These are phyloP conservation scores for Theocolax elegans DNA, from an alignment of 1,140 invertebrate genomes.

Conservation along the genomic window DNA sequence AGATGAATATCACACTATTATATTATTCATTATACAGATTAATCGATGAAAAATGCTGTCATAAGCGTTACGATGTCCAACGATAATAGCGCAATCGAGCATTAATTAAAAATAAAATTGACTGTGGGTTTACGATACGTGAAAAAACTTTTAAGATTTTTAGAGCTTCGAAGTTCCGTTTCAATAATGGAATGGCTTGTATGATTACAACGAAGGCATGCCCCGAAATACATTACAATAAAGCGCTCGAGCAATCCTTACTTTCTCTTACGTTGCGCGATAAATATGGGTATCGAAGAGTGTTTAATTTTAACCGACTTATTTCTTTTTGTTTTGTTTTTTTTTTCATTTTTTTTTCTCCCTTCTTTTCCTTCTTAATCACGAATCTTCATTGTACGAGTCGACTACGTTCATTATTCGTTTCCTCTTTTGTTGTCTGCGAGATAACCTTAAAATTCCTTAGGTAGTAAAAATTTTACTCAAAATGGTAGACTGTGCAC, in stretches of 20 bases:
- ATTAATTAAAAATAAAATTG: conserved; percentile 25
- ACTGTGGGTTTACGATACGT: conserved; percentile 3
- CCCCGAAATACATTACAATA: conserved; percentile 34
- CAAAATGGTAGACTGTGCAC: background rate
- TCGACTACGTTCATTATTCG: conserved; percentile 21
- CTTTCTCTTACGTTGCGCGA: conserved; percentile 25
- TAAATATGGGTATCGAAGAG: conserved; percentile 31
- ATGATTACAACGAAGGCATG: conserved; percentile 16
- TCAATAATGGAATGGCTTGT: conserved; percentile 9
- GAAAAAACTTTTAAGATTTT: conserved; percentile 21
- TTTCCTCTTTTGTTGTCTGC: conserved; percentile 17
- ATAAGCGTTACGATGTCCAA: background rate
- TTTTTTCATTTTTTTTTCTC: background rate
- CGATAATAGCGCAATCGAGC: conserved; percentile 13
- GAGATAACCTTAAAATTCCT: conserved; percentile 28
- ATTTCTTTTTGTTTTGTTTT: conserved; percentile 14
- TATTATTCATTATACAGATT: too few relatives aligned
- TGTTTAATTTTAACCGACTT: conserved; percentile 34
- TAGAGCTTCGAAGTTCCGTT: conserved; percentile 17
- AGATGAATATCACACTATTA: too few relatives aligned
- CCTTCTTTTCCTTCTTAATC: background rate
- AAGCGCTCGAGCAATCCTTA: conserved; percentile 33
- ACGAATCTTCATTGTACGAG: conserved; percentile 10
- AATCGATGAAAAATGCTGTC: too few relatives aligned
- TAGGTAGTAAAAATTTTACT: background rate